A percentile compares a stretch with the other conserved stretches of the same genome.
Evolutionary conservation across 2,888 invertebrate genomes (phyloP).

Genomic region (Leptinotarsa tumamoca): DNA sequence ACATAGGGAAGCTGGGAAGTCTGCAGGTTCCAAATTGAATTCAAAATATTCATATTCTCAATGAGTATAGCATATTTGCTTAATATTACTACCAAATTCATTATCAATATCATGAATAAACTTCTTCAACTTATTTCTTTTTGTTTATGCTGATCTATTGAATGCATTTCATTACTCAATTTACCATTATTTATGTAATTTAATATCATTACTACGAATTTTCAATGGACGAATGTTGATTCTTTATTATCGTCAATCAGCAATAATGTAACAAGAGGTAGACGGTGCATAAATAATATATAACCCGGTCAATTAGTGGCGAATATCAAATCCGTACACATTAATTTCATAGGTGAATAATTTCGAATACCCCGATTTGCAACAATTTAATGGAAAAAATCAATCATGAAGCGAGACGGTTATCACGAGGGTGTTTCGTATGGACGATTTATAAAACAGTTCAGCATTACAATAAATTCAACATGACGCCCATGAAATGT

Average conservation of each 20-base stretch:
- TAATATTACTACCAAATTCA: no score
- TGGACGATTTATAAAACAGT: conserved; percentile 40
- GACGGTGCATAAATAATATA: conserved; percentile 54
- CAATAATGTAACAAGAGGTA: conserved; percentile 48
- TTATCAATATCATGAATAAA: no score
- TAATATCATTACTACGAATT: conserved; percentile 50
- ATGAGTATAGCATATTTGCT: no score
- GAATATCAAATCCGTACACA: conserved; percentile 50
- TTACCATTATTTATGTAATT: conserved; percentile 50
- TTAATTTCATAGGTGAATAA: conserved; percentile 54
- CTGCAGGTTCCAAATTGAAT: no score
- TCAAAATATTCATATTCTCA: no score
- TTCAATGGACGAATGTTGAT: conserved; percentile 34
- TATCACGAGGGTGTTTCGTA: conserved; percentile 27
- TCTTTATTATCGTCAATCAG: conserved; percentile 51
- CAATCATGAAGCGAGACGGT: conserved; percentile 33
- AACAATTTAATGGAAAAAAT: conserved; percentile 38
- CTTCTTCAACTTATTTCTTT: not conserved
- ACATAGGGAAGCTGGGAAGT: no score
- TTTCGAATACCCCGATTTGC: conserved; percentile 44
- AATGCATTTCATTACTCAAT: conserved; percentile 33
- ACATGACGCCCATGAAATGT: conserved; percentile 37
- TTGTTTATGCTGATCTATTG: not conserved
- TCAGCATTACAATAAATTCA: conserved; percentile 36
- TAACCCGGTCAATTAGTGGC: conserved; percentile 44